Percentiles rank a stretch among this genome's conserved stretches.
These are phyloP conservation scores for Myathropa florea DNA, from an alignment of 2,888 invertebrate genomes.

Conservation along the genomic window DNA sequence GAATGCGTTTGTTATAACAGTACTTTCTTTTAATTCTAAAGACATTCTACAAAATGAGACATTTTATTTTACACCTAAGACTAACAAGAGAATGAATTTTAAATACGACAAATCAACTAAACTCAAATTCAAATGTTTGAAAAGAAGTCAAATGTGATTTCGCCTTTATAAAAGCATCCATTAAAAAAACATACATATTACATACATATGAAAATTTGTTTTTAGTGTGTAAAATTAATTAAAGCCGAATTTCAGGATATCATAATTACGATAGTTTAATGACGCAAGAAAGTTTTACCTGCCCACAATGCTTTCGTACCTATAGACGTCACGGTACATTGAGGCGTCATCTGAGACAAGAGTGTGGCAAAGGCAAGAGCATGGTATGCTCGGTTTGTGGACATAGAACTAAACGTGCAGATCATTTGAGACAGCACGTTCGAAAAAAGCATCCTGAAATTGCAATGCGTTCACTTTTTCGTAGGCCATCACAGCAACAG, in stretches of 20 bases:
- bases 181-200: slow-evolving; percentile 49
- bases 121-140: slow-evolving; percentile 10
- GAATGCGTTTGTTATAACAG: slow-evolving; percentile 66
- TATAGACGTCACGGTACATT: slow-evolving; percentile 83
- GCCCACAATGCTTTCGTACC: slow-evolving; percentile 82
- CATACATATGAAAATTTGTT: slow-evolving; percentile 31
- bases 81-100: slow-evolving; percentile 54
- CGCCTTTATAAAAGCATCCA: background rate
- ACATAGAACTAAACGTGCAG: slow-evolving; percentile 82
- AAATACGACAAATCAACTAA: background rate
- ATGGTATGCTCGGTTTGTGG: slow-evolving; percentile 82
- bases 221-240: slow-evolving; percentile 68
- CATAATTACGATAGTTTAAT: slow-evolving; percentile 71
- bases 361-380: slow-evolving; percentile 82
- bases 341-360: slow-evolving; percentile 82
- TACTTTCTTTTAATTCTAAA: slow-evolving; percentile 34
- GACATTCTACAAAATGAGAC: slow-evolving; percentile 52
- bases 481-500: slow-evolving; percentile 75
- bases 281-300: slow-evolving; percentile 78
- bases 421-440: slow-evolving; percentile 82
- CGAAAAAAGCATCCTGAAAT: slow-evolving; percentile 81
- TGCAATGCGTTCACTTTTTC: slow-evolving; percentile 79
- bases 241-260: slow-evolving; percentile 73
- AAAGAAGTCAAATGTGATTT: slow-evolving; percentile 25
- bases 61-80: slow-evolving; percentile 45